These are phyloP conservation scores for Trematocara marginatum DNA, from an alignment of 2,113 vertebrate species.

Conservation along the genomic window DNA sequence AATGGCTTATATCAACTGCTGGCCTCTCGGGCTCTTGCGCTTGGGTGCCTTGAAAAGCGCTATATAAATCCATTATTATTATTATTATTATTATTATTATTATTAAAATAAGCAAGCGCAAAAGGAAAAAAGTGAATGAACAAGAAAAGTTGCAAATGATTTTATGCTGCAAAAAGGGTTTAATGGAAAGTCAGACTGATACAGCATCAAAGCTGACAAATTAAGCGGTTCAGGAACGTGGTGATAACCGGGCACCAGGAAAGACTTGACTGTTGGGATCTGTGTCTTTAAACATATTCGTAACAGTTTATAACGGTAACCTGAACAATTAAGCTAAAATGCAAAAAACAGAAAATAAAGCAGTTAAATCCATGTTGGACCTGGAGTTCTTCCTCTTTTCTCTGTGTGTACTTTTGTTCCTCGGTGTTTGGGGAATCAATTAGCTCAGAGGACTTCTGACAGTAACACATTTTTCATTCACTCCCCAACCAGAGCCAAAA, in stretches of 20 bases:
- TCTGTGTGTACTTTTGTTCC: not conserved
- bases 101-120: not conserved
- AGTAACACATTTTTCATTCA: not conserved
- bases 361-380: not conserved
- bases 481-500: not conserved
- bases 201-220: not conserved
- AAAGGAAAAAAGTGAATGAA: not conserved
- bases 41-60: too few species aligned
- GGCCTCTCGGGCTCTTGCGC: fast-evolving
- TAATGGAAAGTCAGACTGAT: not conserved
- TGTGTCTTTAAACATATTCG: not conserved
- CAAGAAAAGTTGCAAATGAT: not conserved
- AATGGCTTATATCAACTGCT: not conserved
- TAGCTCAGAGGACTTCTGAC: not conserved
- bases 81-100: too few species aligned
- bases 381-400: not conserved
- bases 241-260: not conserved
- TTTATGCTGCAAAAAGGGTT: not conserved
- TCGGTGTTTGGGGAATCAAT: not conserved
- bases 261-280: fast-evolving
- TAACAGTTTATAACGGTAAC: not conserved
- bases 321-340: not conserved
- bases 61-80: too few species aligned
- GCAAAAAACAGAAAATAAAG: not conserved
- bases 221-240: fast-evolving